Conservation (phyloP, 2,797 vertebrate species). For the Pseudocheirus occidentalis region DNA sequence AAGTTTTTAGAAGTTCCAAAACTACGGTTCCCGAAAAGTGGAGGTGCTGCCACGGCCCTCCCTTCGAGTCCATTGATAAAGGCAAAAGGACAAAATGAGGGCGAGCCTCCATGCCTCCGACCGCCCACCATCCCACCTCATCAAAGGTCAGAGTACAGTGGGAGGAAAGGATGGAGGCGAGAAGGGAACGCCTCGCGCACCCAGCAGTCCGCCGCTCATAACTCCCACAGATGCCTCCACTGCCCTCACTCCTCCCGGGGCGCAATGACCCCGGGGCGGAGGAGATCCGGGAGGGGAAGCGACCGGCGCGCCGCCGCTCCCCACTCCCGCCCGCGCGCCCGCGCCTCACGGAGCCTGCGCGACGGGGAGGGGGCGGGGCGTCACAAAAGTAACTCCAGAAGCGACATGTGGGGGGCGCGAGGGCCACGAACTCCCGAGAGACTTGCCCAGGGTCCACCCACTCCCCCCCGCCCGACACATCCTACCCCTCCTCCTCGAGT, state of each 20-base stretch:
- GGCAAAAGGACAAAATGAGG: neutral
- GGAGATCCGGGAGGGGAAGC: neutral
- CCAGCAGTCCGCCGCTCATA: too few species aligned
- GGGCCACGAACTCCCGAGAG: neutral
- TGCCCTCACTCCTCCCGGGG: constrained; percentile 7
- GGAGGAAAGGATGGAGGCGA: rapidly evolving
- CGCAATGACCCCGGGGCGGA: neutral
- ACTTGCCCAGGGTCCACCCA: neutral
- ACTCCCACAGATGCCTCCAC: neutral
- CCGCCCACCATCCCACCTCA: neutral
- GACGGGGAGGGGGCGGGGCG: constrained; percentile 49
- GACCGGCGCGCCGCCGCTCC: neutral
- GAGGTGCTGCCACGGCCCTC: neutral
- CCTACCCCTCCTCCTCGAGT: neutral
- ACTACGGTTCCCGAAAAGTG: constrained; percentile 2
- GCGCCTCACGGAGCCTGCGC: neutral
- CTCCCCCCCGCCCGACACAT: neutral
- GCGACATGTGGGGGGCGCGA: neutral
- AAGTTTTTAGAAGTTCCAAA: constrained; percentile 49
- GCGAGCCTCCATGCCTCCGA: constrained; percentile 48
- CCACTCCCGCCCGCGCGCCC: neutral
- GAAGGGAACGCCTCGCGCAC: too few species aligned
- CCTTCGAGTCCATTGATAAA: neutral
- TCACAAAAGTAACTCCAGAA: constrained; percentile 57
- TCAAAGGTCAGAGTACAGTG: neutral